Conservation (phyloP, 2,797 vertebrate genomes). For the Triplophysa yarkandensis region DNA sequence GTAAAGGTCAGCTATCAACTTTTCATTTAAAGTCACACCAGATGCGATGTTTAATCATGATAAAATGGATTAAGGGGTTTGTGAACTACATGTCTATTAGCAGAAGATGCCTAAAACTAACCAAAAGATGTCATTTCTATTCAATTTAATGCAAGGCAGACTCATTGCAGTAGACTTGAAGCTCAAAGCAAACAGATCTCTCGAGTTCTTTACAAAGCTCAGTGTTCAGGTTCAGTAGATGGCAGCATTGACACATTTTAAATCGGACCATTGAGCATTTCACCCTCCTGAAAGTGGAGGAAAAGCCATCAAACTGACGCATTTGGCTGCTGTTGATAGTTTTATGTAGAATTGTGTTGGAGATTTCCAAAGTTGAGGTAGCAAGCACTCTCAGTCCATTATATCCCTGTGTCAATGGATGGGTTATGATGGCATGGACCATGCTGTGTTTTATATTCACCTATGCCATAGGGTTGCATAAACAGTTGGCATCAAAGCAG, state of each 20-base stretch:
- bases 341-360: neutral
- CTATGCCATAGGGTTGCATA: neutral
- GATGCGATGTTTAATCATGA: neutral
- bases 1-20: too few relatives aligned
- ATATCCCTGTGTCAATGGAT: neutral
- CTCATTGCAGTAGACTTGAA: too few relatives aligned
- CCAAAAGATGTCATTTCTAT: neutral
- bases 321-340: conserved; percentile 2
- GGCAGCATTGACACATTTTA: conserved; percentile 58
- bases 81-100: neutral
- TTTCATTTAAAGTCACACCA: neutral
- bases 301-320: conserved; percentile 15
- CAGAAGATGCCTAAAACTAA: too few relatives aligned
- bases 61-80: neutral
- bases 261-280: neutral
- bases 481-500: conserved; percentile 6
- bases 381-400: neutral
- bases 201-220: neutral
- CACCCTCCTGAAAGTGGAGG: neutral
- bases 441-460: conserved; percentile 16
- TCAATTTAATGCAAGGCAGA: too few relatives aligned
- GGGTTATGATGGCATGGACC: neutral
- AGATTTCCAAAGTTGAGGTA: conserved; percentile 5
- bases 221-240: conserved; percentile 50
- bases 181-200: neutral